A percentile compares a stretch with the other conserved stretches of the same genome.
Evolutionary conservation across 37 sponge, comb jelly and placozoan genomes (phyloP).

Genomic region (Hexactinellida sp.): DNA sequence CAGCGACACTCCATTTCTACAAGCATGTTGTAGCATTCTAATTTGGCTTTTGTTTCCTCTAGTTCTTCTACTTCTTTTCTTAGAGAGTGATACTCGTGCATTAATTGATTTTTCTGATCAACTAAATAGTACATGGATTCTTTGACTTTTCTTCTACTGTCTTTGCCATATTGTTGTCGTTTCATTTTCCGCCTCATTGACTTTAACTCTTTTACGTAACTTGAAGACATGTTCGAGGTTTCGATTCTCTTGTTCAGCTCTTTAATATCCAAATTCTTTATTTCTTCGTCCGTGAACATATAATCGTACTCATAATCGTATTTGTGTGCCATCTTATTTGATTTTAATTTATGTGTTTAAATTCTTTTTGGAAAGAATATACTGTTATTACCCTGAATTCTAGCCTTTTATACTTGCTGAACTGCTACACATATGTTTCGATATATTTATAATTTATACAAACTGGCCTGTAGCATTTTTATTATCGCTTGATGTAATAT

Average conservation of each 20-base stretch:
- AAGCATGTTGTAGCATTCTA: slow-evolving; percentile 14
- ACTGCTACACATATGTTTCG: too few species aligned
- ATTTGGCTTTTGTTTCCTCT: slow-evolving; percentile 9
- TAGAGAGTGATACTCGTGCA: neutral
- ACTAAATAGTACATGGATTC: neutral
- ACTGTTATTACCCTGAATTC: neutral
- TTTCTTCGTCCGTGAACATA: neutral
- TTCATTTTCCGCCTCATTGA: neutral
- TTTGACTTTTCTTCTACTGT: slow-evolving; percentile 10
- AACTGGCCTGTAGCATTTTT: too few species aligned
- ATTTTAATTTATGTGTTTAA: neutral
- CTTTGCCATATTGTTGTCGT: slow-evolving; percentile 6
- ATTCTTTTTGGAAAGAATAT: neutral
- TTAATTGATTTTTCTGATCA: neutral
- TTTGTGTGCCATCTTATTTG: neutral
- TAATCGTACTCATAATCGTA: neutral
- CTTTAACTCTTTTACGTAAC: neutral
- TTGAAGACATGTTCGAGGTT: neutral
- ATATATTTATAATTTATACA: too few species aligned
- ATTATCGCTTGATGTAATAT: too few species aligned
- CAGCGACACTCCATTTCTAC: slow-evolving; percentile 6
- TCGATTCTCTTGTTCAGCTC: neutral
- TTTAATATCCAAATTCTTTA: slow-evolving; percentile 1
- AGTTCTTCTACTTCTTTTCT: slow-evolving; percentile 9
- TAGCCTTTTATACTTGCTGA: neutral